Evolutionary conservation across 2,888 invertebrate species (phyloP).

Genomic region (Amblyteles armatorius): DNA sequence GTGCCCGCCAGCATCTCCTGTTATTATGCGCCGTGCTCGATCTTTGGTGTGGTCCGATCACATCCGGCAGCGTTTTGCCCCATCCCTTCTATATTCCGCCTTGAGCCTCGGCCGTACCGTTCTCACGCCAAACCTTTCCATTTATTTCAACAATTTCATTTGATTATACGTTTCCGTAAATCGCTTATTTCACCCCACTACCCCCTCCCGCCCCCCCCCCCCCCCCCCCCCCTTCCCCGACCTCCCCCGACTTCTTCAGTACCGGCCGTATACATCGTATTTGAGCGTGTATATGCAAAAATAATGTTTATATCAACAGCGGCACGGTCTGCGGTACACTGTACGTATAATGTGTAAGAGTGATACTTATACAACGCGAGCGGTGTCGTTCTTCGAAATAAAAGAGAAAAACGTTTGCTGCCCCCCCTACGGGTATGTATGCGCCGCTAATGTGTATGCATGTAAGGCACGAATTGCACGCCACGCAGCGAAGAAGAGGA

Average conservation of each 20-base stretch:
- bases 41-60: slow-evolving; percentile 50
- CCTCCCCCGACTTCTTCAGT: background rate
- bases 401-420: slow-evolving; percentile 8
- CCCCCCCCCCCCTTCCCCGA: background rate
- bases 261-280: background rate
- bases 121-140: slow-evolving; percentile 19
- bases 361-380: slow-evolving; percentile 8
- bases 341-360: slow-evolving; percentile 17
- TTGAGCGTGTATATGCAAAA: background rate
- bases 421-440: background rate
- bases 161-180: slow-evolving; percentile 6
- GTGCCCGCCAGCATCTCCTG: slow-evolving; percentile 23
- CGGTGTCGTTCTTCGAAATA: slow-evolving; percentile 13
- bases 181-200: slow-evolving; percentile 6
- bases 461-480: slow-evolving; percentile 14
- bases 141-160: slow-evolving; percentile 16
- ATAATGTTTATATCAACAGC: slow-evolving; percentile 16
- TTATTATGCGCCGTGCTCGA: slow-evolving; percentile 13
- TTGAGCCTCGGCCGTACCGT: slow-evolving; percentile 17
- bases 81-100: slow-evolving; percentile 3
- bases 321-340: slow-evolving; percentile 15
- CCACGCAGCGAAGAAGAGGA: background rate
- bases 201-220: background rate
- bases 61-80: slow-evolving; percentile 43
- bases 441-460: slow-evolving; percentile 11